A percentile compares a stretch with the other conserved stretches of the same genome.
Evolutionary conservation across 1,140 invertebrate species (phyloP).

Genomic region (Anadara kagoshimensis): DNA sequence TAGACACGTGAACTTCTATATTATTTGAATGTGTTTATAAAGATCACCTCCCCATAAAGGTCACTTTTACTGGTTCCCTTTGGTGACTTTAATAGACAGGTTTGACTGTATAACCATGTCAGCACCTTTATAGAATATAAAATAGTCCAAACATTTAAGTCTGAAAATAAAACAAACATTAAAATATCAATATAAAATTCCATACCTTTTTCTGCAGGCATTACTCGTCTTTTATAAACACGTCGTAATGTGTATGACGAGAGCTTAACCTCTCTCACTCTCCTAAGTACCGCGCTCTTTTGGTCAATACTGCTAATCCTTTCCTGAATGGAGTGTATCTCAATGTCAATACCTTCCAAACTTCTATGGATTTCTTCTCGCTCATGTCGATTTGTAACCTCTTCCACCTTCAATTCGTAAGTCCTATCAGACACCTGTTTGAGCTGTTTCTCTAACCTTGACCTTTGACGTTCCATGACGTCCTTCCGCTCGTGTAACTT

Average conservation of each 20-base stretch:
- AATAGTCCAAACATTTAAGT: not conserved
- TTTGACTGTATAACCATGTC: too few relatives aligned
- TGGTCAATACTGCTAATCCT: conserved; percentile 45
- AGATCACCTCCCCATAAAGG: too few relatives aligned
- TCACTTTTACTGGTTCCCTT: too few relatives aligned
- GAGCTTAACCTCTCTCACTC: conserved; percentile 49
- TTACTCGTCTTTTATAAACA: conserved; percentile 23
- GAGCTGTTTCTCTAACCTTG: conserved; percentile 43
- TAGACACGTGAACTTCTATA: too few relatives aligned
- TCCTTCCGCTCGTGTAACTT: conserved; percentile 40
- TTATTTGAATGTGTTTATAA: too few relatives aligned
- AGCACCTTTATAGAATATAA: not conserved
- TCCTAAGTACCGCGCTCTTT: conserved; percentile 49
- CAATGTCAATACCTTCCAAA: conserved; percentile 46
- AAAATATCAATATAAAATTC: not conserved
- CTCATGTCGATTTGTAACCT: conserved; percentile 52
- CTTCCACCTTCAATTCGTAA: conserved; percentile 57
- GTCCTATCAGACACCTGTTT: conserved; percentile 52
- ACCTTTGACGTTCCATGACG: conserved; percentile 47
- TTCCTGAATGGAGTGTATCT: conserved; percentile 46
- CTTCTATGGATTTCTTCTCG: conserved; percentile 45
- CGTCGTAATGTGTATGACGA: conserved; percentile 51
- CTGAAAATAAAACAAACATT: not conserved
- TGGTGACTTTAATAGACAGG: too few relatives aligned
- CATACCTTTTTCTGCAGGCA: conserved; percentile 18